Evolutionary conservation across 2,113 vertebrate species (phyloP), one percentile per base, ranked within the genome.

Genomic region (Nibea albiflora): DNA sequence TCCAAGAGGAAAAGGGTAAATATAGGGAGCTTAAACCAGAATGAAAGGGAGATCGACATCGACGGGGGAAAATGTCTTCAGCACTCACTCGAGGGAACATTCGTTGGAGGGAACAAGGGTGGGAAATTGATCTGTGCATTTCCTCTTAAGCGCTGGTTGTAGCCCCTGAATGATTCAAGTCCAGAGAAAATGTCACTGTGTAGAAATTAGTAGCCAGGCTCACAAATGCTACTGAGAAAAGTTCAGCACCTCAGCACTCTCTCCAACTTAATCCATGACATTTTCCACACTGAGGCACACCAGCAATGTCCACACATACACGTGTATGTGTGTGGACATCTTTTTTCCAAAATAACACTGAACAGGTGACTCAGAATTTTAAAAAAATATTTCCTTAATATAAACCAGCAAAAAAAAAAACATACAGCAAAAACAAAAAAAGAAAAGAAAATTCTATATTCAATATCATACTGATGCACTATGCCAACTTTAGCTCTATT

Each of bases 161-260:
- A 58, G 22, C 19, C 28, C 11, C 56, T 72, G 54, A 57, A 60
- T 73, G 65, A 76, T 72, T 76, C n/a, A 39, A 61, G 35, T 20
- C 10, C 31, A 24, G 28, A 73, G 60, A 50, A 75, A 72, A 85
- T 75, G 65, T 61, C 68, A 80, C 46, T 5, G n/a, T 9, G 61
- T 28, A 60, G 35, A 28, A 60, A 61, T 28, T 28, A 73, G 42
- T 28, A 62, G 28, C 22, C 39, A 17, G 15, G 56, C n/a, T 17
- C 31, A 20, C 35, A 28, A 58, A 58, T 54, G 22, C 28, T 60
- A 19, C 75, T 42, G 39, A 31, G 20, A 73, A 60, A 79, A 24
- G 58, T 31, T 60, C n/a, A 52, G 44, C 39, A 11, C 28, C n/a
- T 52, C 3, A 15, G 24, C 1, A 4, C 17, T 64, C 61, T 22